phyloP scores from a whole-genome alignment of 2,888 invertebrate species.

The Pomacea canaliculata region DNA sequence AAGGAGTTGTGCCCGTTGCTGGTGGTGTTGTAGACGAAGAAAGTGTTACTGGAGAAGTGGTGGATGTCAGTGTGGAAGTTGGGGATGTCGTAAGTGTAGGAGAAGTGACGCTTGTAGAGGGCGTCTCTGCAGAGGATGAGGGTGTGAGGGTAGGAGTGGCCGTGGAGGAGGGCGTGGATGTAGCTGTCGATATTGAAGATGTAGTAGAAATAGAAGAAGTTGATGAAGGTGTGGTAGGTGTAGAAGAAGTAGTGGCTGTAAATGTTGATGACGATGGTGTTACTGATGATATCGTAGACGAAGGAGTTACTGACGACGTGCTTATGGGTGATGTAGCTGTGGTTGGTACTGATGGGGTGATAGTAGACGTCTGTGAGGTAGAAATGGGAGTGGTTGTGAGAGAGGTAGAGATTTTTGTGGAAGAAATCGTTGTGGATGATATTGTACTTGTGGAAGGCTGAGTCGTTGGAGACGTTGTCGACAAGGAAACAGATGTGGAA shows the following conservation, averaged over 20 bases:
- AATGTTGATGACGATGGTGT: background rate
- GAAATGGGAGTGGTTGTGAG: background rate
- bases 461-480: slow-evolving; percentile 2
- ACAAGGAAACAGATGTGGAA: too few relatives aligned
- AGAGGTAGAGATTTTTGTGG: too few relatives aligned
- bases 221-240: background rate
- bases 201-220: background rate
- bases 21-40: background rate
- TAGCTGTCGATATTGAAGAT: background rate
- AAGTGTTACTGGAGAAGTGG: background rate
- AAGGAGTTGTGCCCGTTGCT: background rate
- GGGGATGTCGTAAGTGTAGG: background rate
- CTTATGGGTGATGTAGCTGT: too few relatives aligned
- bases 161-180: background rate
- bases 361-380: too few relatives aligned
- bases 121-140: background rate
- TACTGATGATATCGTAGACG: background rate
- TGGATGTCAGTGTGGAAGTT: background rate
- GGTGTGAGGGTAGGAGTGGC: background rate
- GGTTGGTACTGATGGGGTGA: too few relatives aligned
- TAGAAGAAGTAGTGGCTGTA: too few relatives aligned
- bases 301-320: too few relatives aligned
- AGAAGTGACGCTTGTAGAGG: background rate
- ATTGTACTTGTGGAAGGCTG: too few relatives aligned
- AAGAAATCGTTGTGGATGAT: too few relatives aligned